Base-by-base conservation (phyloP, 2,888 invertebrate genomes). In the Diploptera punctata region DNA sequence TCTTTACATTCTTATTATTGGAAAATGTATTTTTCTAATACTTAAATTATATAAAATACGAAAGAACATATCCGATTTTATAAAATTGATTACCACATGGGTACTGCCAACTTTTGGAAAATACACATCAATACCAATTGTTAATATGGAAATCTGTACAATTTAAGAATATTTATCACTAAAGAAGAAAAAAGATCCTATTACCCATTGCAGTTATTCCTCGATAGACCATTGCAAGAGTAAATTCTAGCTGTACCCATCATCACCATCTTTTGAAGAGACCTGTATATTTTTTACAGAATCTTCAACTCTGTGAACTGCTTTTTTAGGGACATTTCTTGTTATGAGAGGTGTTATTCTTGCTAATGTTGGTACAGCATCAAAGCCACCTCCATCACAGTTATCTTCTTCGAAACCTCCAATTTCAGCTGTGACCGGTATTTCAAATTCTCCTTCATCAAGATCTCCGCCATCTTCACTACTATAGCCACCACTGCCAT, bases 241-340 rank as follows among this genome's bases (percentile, higher is more conserved):
- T 68, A 38, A 68, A 54, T 52, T 54, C 68, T 68, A 68, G 68
- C 68, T 68, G 21, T 18, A 68, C 33, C 54, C 68, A 52, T 29
- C 61, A 29, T 62, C 62, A 33, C 49, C 70, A 19, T 65, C 70
- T 19, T 52, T 52, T 29, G 31, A 57, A 29, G 57, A 29, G 16
- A n/a, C 29, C 16, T 26, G 57, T 29, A 29, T n/a, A 29, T 29
- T 57, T 29, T 57, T 21, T 57, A 26, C 57, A 57, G 57, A 13
- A 29, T 57, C 57, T 29, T 29, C 57, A n/a, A 5, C n/a, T 29
- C 16, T 57, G 2, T 57, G 29, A 16, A 24, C 5, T 3, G 26
- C 57, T 57, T 29, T 57, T n/a, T 57, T 57, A n/a, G 31, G 57
- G 57, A 29, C 29, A 57, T 57, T 57, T 31, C 57, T 26, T 26